Evolutionary conservation across 2,113 vertebrate species (phyloP), one percentile per base, ranked within the genome.

Genomic region (Ptyas mucosa): DNA sequence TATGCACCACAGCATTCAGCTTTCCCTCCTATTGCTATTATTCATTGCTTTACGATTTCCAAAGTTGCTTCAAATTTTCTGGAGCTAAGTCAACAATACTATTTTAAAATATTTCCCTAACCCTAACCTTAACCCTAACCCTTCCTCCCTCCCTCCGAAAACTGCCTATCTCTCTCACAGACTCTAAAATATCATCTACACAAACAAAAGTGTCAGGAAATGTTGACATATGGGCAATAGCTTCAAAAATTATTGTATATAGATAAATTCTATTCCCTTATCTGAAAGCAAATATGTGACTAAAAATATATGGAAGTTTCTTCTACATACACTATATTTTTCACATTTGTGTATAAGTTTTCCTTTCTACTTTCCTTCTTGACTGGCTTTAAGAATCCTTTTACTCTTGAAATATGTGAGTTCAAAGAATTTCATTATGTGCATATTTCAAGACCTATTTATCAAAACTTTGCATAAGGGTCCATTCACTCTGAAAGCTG

Each of bases 371-470:
- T 29, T 51, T 49, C 29, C 24, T 46, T 26, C 15, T 43, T 15
- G 54, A 54, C 85, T 58, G 55, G 21, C 93, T 94, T 88, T 92
- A 53, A 51, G 91, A 81, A 75, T 9, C 46, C 52, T 88, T 54
- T 20, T 85, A 54, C 89, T 86, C 12, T 61, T 93, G n/a, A 91
- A 95, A 95, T 92, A 90, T 86, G 52, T 94, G 91, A 91, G 87
- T 94, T 93, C 49, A 0, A 53, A 64, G 85, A 92, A 94, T 96
- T 95, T 94, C 91, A 96, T 95, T 95, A 93, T 88, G 81, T 81
- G 95, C 93, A 54, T 92, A 94, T 93, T 94, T 94, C 94, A 96
- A 95, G 94, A 95, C 93, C 89, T 87, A 92, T 85, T 95, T 96
- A 94, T 92, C 93, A 93, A 14, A 90, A 90, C 69, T 87, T 94